phyloP scores from a whole-genome alignment of 2,797 vertebrate genomes.

The Meriones psammophilus region DNA sequence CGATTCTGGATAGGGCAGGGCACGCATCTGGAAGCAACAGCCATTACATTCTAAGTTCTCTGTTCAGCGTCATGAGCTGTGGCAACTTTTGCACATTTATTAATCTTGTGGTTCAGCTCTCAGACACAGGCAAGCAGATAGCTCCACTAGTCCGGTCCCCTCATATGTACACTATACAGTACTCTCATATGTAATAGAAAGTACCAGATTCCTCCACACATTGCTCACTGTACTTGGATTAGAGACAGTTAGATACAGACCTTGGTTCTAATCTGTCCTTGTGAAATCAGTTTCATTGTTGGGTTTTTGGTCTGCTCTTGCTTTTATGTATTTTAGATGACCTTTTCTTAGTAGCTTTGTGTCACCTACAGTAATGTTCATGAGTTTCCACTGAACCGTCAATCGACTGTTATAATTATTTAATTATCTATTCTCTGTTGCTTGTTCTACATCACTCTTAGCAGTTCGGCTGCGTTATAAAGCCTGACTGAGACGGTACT shows the following conservation, averaged over 20 bases:
- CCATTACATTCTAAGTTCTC: background rate
- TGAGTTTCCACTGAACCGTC: background rate
- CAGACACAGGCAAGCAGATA: background rate
- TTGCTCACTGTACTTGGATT: background rate
- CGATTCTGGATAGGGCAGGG: background rate
- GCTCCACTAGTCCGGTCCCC: background rate
- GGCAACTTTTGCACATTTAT: background rate
- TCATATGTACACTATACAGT: no score
- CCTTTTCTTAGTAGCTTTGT: background rate
- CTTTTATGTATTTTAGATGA: background rate
- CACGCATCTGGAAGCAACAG: background rate
- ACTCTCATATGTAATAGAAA: no score
- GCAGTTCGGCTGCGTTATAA: background rate
- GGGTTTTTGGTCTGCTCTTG: background rate
- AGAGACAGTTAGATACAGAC: background rate
- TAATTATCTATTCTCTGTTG: background rate
- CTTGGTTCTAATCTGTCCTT: background rate
- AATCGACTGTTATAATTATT: background rate
- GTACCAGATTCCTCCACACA: background rate
- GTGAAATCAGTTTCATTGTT: background rate
- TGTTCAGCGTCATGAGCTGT: background rate
- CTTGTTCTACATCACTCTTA: background rate
- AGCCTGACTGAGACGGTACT: background rate
- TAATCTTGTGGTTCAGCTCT: background rate
- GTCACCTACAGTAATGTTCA: background rate